Base-by-base conservation (phyloP, 2,888 invertebrate species). In the Chrysodeixis includens region DNA sequence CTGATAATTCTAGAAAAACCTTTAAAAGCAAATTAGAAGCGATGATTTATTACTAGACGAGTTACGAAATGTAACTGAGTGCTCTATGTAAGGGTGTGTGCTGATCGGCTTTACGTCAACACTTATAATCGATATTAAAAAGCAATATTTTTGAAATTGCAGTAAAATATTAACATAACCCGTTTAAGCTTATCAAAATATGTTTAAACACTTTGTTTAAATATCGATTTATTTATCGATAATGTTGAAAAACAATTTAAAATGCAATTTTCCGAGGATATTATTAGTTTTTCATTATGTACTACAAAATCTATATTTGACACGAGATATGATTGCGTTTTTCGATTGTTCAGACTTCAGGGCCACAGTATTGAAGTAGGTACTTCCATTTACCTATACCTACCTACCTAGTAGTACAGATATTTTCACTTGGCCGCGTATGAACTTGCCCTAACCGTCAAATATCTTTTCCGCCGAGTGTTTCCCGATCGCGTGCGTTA, bases 1-100 rank as follows among this genome's bases (percentile, higher is more conserved):
- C 89, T 91, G 92, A 92, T 91, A 90, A 91, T 90, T 88, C 90
- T 88, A 90, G 91, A 90, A 92, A 93, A 93, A 93, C 92, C 91
- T 95, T 95, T 93, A 94, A 95, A 94, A 95, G 93, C 93, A 95
- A 94, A 95, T 95, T 94, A 95, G 94, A 89, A 88, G 90, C 90
- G 86, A 93, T 94, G 94, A 94, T 94, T 94, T 94, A 94, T 94
- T 93, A 83, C 89, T 80, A 84, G 77, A 85, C 86, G 72, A 78
- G 88, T 93, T 93, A 91, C 93, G 92, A 92, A 91, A 93, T 83
- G 79, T 80, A 84, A 83, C 80, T 81, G 84, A 85, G 80, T 83
- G 81, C 83, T 84, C 84, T 71, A 69, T 69, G 79, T 83, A 83
- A 84, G 82, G 82, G 66, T 61, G 61, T 68, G 56, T 67, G 56